phyloP scores from a whole-genome alignment of 2,888 invertebrate genomes.

The Halictus ligatus region DNA sequence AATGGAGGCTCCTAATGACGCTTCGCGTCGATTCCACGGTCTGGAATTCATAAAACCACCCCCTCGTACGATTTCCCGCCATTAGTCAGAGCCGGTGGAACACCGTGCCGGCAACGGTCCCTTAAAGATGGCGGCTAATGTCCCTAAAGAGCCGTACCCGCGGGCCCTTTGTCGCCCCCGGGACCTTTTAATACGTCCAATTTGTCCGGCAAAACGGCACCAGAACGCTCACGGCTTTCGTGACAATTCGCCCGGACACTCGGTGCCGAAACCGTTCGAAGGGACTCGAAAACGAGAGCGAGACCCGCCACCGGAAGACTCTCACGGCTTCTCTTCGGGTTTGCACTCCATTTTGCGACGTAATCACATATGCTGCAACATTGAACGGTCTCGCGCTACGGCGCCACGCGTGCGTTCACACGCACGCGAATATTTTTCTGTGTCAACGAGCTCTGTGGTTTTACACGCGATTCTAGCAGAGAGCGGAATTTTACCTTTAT shows the following conservation, averaged over 20 bases:
- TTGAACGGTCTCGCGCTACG: slow-evolving; percentile 12
- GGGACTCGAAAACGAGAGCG: not conserved
- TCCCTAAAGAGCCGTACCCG: slow-evolving; percentile 32
- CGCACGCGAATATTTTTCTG: slow-evolving; percentile 71
- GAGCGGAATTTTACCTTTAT: not conserved
- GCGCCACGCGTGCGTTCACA: slow-evolving; percentile 22
- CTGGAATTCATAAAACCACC: slow-evolving; percentile 35
- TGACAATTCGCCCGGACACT: not conserved
- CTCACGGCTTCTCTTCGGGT: slow-evolving; percentile 31
- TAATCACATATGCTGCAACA: slow-evolving; percentile 59
- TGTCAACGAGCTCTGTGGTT: slow-evolving; percentile 68
- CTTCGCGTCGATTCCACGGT: slow-evolving; percentile 2
- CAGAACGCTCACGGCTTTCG: not conserved
- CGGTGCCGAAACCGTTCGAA: not conserved
- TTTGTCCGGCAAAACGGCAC: slow-evolving; percentile 41
- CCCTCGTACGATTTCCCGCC: slow-evolving; percentile 30
- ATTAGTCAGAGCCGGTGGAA: slow-evolving; percentile 33
- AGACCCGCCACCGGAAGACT: slow-evolving; percentile 5
- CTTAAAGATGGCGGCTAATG: slow-evolving; percentile 52
- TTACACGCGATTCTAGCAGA: not conserved
- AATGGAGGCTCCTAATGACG: slow-evolving; percentile 21
- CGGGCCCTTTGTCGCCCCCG: slow-evolving; percentile 46
- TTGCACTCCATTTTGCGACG: slow-evolving; percentile 62
- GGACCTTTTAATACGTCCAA: slow-evolving; percentile 43
- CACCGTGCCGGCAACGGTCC: not conserved